phyloP scores from a whole-genome alignment of 2,888 invertebrate genomes.

The Melieria picta region DNA sequence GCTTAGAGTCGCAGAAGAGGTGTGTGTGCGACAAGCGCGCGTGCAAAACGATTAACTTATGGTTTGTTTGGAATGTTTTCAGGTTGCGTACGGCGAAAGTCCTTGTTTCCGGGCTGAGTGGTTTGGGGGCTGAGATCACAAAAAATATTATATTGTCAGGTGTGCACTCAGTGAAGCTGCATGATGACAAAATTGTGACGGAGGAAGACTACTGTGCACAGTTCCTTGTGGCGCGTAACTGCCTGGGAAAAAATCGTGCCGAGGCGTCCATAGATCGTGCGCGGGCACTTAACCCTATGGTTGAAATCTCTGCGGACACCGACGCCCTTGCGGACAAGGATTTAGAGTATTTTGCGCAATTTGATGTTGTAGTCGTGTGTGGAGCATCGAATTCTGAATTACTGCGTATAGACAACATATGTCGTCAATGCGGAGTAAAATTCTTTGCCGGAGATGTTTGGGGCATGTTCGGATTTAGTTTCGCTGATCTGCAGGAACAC shows the following conservation, averaged over 20 bases:
- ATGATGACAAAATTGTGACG: slow-evolving; percentile 80
- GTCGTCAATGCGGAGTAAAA: slow-evolving; percentile 78
- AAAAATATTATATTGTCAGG: slow-evolving; percentile 96
- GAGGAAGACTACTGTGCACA: slow-evolving; percentile 82
- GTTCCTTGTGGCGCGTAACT: slow-evolving; percentile 80
- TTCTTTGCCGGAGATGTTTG: slow-evolving; percentile 92
- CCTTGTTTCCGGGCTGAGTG: slow-evolving; percentile 86
- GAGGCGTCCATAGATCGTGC: slow-evolving; percentile 82
- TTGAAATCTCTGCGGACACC: slow-evolving; percentile 79
- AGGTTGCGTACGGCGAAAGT: slow-evolving; percentile 87
- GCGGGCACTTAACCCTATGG: slow-evolving; percentile 92
- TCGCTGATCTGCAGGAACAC: slow-evolving; percentile 88
- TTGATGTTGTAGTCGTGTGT: slow-evolving; percentile 86
- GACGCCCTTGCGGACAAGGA: slow-evolving; percentile 74
- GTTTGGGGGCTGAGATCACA: slow-evolving; percentile 93
- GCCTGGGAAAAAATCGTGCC: slow-evolving; percentile 85
- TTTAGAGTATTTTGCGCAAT: slow-evolving; percentile 77
- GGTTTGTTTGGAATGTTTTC: slow-evolving; percentile 38
- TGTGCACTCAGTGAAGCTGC: slow-evolving; percentile 85
- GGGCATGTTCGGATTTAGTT: slow-evolving; percentile 92
- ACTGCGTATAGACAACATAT: slow-evolving; percentile 79
- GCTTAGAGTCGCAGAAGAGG: slow-evolving; percentile 96
- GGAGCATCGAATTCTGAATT: slow-evolving; percentile 78
- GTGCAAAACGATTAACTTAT: not conserved
- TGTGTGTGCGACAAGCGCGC: slow-evolving; percentile 56